These are phyloP conservation scores for Theropithecus gelada DNA, from an alignment of 2,113 vertebrate species.

Conservation along the genomic window DNA sequence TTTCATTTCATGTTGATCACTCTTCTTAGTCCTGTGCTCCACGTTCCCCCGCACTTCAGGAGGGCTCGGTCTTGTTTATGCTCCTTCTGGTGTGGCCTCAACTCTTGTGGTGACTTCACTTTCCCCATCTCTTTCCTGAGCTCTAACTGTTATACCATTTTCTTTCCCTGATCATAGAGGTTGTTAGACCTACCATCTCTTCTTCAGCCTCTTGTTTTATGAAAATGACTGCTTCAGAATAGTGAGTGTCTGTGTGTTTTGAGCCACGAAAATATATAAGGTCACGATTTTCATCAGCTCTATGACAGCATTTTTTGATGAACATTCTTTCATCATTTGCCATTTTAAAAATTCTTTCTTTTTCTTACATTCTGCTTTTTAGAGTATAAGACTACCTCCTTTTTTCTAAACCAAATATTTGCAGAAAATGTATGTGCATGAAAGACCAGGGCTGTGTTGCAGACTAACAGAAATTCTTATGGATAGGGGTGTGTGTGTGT, in stretches of 20 bases:
- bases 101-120: neutral
- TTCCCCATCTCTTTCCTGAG: no score
- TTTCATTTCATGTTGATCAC: neutral
- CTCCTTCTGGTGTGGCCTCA: neutral
- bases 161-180: neutral
- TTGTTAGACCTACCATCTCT: neutral
- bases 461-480: rapidly evolving
- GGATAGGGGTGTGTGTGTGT: no score
- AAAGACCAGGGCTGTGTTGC: neutral
- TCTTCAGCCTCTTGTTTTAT: neutral
- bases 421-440: neutral
- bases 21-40: neutral
- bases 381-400: neutral
- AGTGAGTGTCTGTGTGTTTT: neutral
- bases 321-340: neutral
- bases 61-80: neutral
- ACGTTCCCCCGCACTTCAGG: no score
- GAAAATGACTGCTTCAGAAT: neutral
- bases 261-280: neutral
- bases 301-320: neutral
- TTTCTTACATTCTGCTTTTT: neutral
- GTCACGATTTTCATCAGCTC: neutral
- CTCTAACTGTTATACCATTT: no score
- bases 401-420: neutral
- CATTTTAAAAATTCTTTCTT: neutral